phyloP scores from a whole-genome alignment of 1,140 invertebrate species.

The Saccostrea echinata region DNA sequence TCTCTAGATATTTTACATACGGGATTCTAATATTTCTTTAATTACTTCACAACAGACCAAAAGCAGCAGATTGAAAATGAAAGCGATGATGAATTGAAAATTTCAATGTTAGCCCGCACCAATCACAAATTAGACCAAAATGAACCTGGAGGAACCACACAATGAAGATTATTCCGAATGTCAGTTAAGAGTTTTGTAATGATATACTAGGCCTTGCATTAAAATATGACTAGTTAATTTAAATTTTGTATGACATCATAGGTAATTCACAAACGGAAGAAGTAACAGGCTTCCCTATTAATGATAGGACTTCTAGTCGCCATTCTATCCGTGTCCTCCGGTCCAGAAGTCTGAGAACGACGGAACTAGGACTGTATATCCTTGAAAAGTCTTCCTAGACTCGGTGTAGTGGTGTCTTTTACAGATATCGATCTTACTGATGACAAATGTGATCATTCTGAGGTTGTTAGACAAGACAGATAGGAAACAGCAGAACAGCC shows the following conservation, averaged over 20 bases:
- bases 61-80: too few species aligned
- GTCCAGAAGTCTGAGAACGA: neutral
- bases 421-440: neutral
- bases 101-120: too few species aligned
- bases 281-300: neutral
- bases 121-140: too few species aligned
- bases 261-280: neutral
- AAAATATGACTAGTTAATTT: neutral
- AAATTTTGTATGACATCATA: neutral
- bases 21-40: too few species aligned
- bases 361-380: neutral
- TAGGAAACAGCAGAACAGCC: neutral
- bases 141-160: too few species aligned
- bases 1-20: too few species aligned
- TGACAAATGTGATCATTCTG: neutral
- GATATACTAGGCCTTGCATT: too few species aligned
- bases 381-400: neutral
- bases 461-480: neutral
- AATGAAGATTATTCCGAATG: too few species aligned
- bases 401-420: neutral
- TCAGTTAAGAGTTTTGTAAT: too few species aligned
- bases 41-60: too few species aligned
- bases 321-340: neutral
- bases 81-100: too few species aligned
- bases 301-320: neutral